phyloP scores from a whole-genome alignment of 2,888 invertebrate species.

The Asteroscopus sphinx region DNA sequence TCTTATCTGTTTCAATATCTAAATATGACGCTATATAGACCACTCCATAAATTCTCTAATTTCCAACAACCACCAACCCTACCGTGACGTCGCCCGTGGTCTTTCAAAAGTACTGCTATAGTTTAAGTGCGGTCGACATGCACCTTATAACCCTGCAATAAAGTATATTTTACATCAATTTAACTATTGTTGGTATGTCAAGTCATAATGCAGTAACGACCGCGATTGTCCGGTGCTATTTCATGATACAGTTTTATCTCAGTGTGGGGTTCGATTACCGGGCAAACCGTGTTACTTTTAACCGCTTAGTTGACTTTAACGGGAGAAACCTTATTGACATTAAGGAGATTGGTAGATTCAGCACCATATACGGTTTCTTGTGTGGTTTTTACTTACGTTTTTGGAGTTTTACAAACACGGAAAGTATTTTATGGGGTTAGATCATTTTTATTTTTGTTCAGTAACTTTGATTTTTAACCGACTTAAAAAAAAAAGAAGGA shows the following conservation, averaged over 20 bases:
- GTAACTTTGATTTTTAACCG: no score
- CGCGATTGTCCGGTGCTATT: conserved; percentile 72
- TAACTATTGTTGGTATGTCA: conserved; percentile 53
- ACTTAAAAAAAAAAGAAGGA: no score
- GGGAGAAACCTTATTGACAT: conserved; percentile 40
- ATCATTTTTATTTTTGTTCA: no score
- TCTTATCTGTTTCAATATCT: no score
- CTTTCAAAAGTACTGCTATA: conserved; percentile 76
- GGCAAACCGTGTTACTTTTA: conserved; percentile 57
- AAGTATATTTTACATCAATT: conserved; percentile 50
- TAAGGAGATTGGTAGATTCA: conserved; percentile 28
- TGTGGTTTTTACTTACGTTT: not conserved
- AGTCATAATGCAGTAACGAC: conserved; percentile 71
- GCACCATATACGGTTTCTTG: not conserved
- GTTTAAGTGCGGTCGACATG: conserved; percentile 41
- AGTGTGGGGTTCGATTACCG: conserved; percentile 60
- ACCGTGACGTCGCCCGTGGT: conserved; percentile 59
- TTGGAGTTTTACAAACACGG: not conserved
- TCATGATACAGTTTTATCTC: conserved; percentile 70
- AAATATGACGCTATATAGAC: conserved; percentile 18
- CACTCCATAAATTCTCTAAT: conserved; percentile 43
- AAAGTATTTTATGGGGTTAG: no score
- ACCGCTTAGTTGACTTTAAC: conserved; percentile 50
- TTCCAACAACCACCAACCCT: conserved; percentile 50
- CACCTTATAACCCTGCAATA: conserved; percentile 50